Conservation (phyloP, 2,113 vertebrate genomes). For the Malurus melanocephalus region DNA sequence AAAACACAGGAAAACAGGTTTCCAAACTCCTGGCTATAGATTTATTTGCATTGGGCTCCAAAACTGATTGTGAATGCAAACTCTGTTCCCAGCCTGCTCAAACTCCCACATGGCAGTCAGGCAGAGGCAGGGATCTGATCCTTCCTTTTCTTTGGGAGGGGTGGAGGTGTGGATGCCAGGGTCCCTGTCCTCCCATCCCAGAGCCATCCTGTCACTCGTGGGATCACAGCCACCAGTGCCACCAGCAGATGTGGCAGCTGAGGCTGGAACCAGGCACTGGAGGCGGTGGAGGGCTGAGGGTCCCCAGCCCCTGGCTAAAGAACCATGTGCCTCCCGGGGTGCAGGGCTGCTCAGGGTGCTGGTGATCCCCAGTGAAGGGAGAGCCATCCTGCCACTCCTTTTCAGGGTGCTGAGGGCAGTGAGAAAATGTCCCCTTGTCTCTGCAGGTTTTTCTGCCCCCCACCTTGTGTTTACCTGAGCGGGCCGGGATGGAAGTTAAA, state of each 20-base stretch:
- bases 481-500: conserved; percentile 87
- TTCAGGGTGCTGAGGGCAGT: neutral
- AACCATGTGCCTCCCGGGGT: too few species aligned
- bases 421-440: neutral
- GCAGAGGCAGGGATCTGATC: neutral
- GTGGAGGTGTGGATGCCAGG: neutral
- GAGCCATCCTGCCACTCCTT: neutral
- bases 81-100: conserved; percentile 20
- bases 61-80: conserved; percentile 52
- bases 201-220: neutral
- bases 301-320: too few species aligned
- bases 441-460: conserved; percentile 92
- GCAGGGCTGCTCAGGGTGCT: fast-evolving
- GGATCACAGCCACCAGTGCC: neutral
- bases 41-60: conserved; percentile 38
- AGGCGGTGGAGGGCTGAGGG: too few species aligned
- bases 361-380: fast-evolving
- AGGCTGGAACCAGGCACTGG: too few species aligned
- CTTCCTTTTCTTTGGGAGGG: fast-evolving
- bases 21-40: conserved; percentile 29
- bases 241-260: neutral
- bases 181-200: neutral
- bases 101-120: neutral
- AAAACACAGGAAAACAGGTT: conserved; percentile 63
- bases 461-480: conserved; percentile 89